Conservation (phyloP, 2,113 vertebrate genomes). For the Mus pahari region DNA sequence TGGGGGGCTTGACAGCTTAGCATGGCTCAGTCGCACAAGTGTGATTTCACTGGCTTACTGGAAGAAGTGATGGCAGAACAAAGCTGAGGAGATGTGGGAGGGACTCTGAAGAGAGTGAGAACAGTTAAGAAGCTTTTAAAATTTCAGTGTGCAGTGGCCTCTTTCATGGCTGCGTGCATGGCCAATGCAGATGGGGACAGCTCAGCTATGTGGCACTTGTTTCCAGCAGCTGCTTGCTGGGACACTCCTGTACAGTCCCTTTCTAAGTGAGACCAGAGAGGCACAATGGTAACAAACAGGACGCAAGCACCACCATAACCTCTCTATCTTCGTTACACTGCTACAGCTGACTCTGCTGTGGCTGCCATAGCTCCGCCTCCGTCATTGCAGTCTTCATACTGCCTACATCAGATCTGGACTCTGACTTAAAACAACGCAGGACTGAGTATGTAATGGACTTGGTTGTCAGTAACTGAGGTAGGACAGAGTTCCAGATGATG, state of each 20-base stretch:
- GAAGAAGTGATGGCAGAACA: not conserved
- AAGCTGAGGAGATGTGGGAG: not conserved
- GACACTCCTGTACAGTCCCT: not conserved
- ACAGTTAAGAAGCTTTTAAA: not conserved
- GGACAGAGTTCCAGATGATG: not conserved
- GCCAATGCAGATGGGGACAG: not conserved
- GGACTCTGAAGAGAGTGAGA: not conserved
- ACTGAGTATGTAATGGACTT: not conserved
- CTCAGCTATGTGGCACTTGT: not conserved
- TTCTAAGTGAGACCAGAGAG: not conserved
- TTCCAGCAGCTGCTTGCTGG: not conserved
- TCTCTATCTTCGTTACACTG: not conserved
- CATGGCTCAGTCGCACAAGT: no score
- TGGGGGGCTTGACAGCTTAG: not conserved
- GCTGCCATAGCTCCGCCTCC: not conserved
- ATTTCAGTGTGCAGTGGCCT: not conserved
- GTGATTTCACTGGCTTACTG: not conserved
- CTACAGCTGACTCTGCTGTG: not conserved
- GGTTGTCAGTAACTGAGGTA: not conserved
- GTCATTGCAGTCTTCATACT: not conserved
- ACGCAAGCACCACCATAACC: not conserved
- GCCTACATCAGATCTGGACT: not conserved
- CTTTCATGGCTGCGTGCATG: rapidly evolving
- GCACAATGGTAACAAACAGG: not conserved
- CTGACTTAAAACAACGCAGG: not conserved